Evolutionary conservation across 2,113 vertebrate species (phyloP), one percentile per base, ranked within the genome.

Genomic region (Chroicocephalus ridibundus): DNA sequence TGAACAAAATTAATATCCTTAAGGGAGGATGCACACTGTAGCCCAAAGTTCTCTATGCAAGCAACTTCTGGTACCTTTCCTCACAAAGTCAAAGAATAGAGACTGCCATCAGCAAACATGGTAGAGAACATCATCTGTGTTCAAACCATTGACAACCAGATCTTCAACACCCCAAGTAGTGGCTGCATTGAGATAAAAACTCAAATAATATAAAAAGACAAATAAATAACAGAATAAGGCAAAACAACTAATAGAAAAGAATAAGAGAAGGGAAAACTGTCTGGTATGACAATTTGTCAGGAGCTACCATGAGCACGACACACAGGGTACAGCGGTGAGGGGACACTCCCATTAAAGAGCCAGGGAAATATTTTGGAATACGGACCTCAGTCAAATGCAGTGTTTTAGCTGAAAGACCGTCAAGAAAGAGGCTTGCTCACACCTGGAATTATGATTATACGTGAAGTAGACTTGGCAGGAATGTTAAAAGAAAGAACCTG

Each of bases 1-100:
- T 20, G 60, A 90, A 79, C 4, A 88, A 93, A 88, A 93, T 71
- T 77, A 55, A 38, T 82, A 34, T 78, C 20, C 55, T 82, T 81
- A 69, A 19, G 22, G 25, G 13, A 89, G 20, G 62, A 72, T 80
- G n/a, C 47, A 79, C n/a, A 68, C 7, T 52, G 11, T 68, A 79
- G 18, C 20, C 40, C 38, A 44, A 89, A 80, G 20, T 38, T 91
- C 52, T 70, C 34, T 68, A 26, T 29, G 26, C 47, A 65, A 77
- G 14, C 6, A 86, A 16, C 7, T 80, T 83, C 15, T 81, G 10
- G 32, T 66, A 38, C 27, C 18, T 92, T 90, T 74, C 27, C 38
- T 88, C 15, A 52, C 27, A 51, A 52, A 54, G 22, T 42, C 36
- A 62, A 61, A 46, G 29, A 62, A 20, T 6, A 69, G 38, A 83